Evolutionary conservation across 2,113 vertebrate species (phyloP), one percentile per base, ranked within the genome.

Genomic region (Nyctibius bracteatus): DNA sequence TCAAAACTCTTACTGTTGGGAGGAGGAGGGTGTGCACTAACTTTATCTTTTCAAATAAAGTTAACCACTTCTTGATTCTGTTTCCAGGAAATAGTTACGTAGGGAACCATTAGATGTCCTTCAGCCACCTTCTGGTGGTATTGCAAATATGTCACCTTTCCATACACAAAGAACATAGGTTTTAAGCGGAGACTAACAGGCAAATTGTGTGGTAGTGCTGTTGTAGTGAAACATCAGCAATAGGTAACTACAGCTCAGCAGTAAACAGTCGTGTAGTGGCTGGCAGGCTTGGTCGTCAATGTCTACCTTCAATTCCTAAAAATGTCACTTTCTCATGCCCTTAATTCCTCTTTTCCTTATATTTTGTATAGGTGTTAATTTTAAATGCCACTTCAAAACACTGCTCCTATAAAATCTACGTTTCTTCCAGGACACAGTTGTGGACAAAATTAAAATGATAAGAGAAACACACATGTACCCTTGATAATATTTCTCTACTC

Each of bases 1-100:
- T 39, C 41, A 47, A 35, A 58, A n/a, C 35, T 37, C 52, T 17
- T 20, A 10, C 43, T 46, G 33, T 4, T 22, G 11, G 15, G 30
- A 47, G 17, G 14, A 9, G 25, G 33, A 2, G 28, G 4, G 4
- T 7, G 25, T 10, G 18, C 0, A 1, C 37, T 6, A 59, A 33
- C 21, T 30, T 39, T 3, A 20, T 24, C 10, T 31, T 49, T 62
- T 14, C 44, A 27, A 61, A 68, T 39, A 18, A 59, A 51, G 21
- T 30, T 27, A 72, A 47, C 7, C 33, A 30, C 16, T 81, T 67
- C 37, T 47, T 55, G 24, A 62, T 44, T 58, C 37, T 31, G 10
- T 70, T 90, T 54, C 81, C 49, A 81, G n/a, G 31, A 74, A 68
- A n/a, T 1, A 52, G n/a, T 51, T 44, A 57, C 27, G 31, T 3